A percentile compares a stretch with the other conserved stretches of the same genome.
Evolutionary conservation across 1,140 invertebrate genomes (phyloP).

Genomic region (Stenopsyche tienmushanensis): DNA sequence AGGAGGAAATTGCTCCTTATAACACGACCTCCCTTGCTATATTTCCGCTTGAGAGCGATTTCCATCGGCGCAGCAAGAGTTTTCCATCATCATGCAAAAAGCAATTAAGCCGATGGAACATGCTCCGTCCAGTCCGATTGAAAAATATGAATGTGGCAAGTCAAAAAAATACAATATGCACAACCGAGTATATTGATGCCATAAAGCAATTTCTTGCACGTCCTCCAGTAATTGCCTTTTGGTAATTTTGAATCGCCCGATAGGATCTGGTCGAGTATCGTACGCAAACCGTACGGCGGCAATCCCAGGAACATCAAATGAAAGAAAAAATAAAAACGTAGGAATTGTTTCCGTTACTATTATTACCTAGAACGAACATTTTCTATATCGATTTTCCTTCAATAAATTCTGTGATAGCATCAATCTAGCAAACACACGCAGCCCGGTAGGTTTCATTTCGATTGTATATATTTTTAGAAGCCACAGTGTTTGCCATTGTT

Average conservation of each 20-base stretch:
- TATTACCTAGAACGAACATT: neutral
- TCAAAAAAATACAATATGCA: no score
- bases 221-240: constrained; percentile 3
- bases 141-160: no score
- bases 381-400: constrained; percentile 14
- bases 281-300: neutral
- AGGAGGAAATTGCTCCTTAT: no score
- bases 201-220: constrained; percentile 6
- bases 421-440: constrained; percentile 9
- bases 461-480: neutral
- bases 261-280: constrained; percentile 1
- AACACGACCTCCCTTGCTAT: neutral
- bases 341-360: constrained; percentile 5
- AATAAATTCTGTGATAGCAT: constrained; percentile 8
- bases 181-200: no score
- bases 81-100: constrained; percentile 5
- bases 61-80: neutral
- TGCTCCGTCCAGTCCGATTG: neutral
- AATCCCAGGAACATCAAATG: neutral
- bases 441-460: neutral
- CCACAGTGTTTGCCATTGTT: no score
- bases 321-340: constrained; percentile 6
- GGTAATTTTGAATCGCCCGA: neutral
- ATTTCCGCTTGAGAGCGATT: neutral
- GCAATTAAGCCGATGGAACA: constrained; percentile 6